Conservation (phyloP, 2,113 vertebrate genomes). For the Brevimyrus niger region DNA sequence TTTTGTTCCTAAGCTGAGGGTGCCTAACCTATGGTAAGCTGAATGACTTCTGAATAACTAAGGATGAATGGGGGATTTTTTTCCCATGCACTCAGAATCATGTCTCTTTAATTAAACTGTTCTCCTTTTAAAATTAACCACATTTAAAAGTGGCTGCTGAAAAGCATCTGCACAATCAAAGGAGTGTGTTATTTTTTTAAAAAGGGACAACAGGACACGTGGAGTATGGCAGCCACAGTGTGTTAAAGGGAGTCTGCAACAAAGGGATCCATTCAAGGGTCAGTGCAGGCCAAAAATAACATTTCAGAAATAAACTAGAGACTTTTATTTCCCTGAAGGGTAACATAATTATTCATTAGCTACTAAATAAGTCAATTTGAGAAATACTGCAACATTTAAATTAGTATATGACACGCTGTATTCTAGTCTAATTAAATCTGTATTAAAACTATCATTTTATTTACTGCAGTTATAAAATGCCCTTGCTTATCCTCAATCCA, state of each 20-base stretch:
- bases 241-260: background rate
- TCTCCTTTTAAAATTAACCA: conserved; percentile 46
- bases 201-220: background rate
- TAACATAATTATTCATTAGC: conserved; percentile 10
- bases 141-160: background rate
- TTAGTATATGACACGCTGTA: background rate
- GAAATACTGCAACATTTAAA: conserved; percentile 1
- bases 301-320: background rate
- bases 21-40: background rate
- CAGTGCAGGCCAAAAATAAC: background rate
- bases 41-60: conserved; percentile 50
- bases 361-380: conserved; percentile 5
- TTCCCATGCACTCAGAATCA: conserved; percentile 35
- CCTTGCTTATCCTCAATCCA: background rate
- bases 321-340: background rate
- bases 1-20: background rate
- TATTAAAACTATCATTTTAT: background rate
- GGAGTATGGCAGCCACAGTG: background rate
- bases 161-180: background rate
- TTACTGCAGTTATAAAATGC: background rate
- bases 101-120: conserved; percentile 46
- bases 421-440: background rate
- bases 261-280: background rate
- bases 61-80: conserved; percentile 47
- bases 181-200: background rate